Base-by-base conservation (phyloP, 1,140 invertebrate species). In the Zaprionus tsacasi region DNA sequence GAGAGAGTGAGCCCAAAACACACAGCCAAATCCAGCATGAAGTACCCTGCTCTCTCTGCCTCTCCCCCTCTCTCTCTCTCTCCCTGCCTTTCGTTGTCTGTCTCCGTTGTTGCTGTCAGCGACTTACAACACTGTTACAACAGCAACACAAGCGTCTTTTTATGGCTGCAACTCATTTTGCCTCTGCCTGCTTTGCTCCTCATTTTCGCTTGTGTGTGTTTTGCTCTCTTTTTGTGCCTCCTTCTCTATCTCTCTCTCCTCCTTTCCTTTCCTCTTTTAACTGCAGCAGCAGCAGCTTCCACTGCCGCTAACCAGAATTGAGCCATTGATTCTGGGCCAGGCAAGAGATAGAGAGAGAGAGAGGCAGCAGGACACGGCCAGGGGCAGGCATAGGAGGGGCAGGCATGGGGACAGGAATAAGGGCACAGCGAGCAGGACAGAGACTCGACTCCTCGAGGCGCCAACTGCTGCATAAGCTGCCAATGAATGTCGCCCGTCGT, bases 101-200 rank as follows among this genome's bases (percentile, higher is more conserved):
- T 35, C 54, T 8, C 33, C 10, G 40, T 3, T 45, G 40, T 45
- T 45, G 54, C 30, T 48, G 35, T 70, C 67, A 50, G 56, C 67
- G 45, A 54, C 59, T 75, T 64, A 70, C 72, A 70, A 63, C 52
- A 63, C 52, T 75, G 58, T 63, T 52, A 57, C 40, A 69, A 70
- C 73, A 61, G 27, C 35, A 61, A 56, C 38, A 21, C 38, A 59
- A 59, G 40, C 61, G 58, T 27, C 48, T 54, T 55, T 45, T 68
- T 50, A 43, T 59, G 57, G 69, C 61, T 45, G 43, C 63, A 66
- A 40, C 50, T 55, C 60, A 12, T 36, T 64, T 52, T 50, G 3
- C 8, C 7, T 50, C 11, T 58, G 21, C 1, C 11, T 50, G 50
- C 38, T 35, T 13, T 30, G 12, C 38, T 33, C 27, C 30, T 27